Evolutionary conservation across 2,888 invertebrate genomes (phyloP).

Genomic region (Pomacea canaliculata): DNA sequence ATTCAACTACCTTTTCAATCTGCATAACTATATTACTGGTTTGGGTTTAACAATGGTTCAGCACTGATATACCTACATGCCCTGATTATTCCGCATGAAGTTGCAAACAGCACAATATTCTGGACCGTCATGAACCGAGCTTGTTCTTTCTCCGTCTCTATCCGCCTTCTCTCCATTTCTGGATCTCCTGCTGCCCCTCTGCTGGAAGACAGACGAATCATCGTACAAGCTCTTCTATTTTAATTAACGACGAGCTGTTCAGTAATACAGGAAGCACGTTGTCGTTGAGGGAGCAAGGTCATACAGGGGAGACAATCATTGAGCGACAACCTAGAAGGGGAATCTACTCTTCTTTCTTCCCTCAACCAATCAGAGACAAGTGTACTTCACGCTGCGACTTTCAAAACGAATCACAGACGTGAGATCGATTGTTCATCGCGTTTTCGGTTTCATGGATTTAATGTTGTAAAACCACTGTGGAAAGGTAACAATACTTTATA

Average conservation of each 20-base stretch:
- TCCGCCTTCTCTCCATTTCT: slow-evolving; percentile 41
- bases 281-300: not conserved
- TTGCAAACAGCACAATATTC: slow-evolving; percentile 45
- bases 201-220: slow-evolving; percentile 41
- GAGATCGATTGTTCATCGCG: no score
- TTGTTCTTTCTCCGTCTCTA: slow-evolving; percentile 44
- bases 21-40: no score
- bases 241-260: no score
- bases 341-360: not conserved
- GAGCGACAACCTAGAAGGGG: not conserved
- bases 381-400: not conserved
- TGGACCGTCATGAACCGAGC: slow-evolving; percentile 43
- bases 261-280: not conserved
- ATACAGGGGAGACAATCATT: not conserved
- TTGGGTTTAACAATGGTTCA: no score
- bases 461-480: no score
- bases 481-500: no score
- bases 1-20: no score
- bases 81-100: slow-evolving; percentile 47
- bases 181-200: slow-evolving; percentile 42
- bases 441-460: no score
- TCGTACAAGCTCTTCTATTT: slow-evolving; percentile 1
- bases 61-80: slow-evolving; percentile 35
- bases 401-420: no score
- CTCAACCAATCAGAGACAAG: slow-evolving; percentile 5